Percentiles rank a stretch among this genome's conserved stretches.
These are phyloP conservation scores for Cricetomys ansorgei DNA, from an alignment of 2,113 vertebrate species.

Conservation along the genomic window DNA sequence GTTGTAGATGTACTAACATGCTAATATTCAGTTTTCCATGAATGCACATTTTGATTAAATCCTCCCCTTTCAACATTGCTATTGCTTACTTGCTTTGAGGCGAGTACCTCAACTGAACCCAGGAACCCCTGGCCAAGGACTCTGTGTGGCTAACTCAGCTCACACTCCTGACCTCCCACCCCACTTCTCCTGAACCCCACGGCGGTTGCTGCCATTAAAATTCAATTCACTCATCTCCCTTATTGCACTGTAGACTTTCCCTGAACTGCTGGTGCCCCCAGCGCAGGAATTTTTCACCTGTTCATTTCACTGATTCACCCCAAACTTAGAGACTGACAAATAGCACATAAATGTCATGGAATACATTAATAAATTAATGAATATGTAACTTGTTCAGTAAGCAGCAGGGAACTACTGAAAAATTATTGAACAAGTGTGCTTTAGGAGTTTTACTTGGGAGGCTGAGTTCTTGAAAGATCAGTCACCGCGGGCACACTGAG, in stretches of 20 bases:
- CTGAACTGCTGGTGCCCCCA: neutral
- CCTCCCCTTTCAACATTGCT: neutral
- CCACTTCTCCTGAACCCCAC: no score
- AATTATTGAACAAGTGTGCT: neutral
- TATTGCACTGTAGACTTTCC: neutral
- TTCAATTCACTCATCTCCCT: neutral
- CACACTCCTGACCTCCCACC: accelerated
- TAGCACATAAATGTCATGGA: neutral
- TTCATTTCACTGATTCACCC: neutral
- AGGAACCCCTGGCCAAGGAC: neutral
- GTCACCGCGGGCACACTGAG: neutral
- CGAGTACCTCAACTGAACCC: neutral
- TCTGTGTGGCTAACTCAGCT: neutral
- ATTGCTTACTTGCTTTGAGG: neutral
- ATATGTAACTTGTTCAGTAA: neutral
- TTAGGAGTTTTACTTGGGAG: neutral
- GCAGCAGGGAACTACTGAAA: neutral
- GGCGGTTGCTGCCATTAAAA: neutral
- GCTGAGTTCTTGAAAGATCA: neutral
- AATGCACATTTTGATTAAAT: neutral
- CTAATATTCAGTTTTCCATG: neutral
- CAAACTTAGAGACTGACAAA: neutral
- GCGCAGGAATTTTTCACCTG: neutral
- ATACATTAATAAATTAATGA: neutral
- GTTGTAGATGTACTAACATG: no score